These are phyloP conservation scores for Penaeus japonicus DNA, from an alignment of 1,140 invertebrate genomes.

Conservation along the genomic window DNA sequence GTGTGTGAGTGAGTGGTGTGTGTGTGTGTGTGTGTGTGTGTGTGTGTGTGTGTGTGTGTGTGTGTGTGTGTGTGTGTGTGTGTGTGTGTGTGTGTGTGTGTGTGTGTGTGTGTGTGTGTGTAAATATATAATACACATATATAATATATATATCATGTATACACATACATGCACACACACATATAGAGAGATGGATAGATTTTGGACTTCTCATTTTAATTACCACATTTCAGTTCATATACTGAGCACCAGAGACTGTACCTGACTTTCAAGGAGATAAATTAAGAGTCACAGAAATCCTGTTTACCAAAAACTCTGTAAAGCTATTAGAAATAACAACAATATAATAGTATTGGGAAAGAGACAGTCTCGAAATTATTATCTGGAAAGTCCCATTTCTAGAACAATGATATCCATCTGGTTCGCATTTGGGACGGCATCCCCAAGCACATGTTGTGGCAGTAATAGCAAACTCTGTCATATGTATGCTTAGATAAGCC, in stretches of 20 bases:
- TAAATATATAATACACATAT: too few relatives aligned
- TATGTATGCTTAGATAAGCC: conserved; percentile 11
- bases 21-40: too few relatives aligned
- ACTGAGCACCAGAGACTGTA: conserved; percentile 31
- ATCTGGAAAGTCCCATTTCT: not conserved
- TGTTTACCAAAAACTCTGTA: not conserved
- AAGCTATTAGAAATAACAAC: not conserved
- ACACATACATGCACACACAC: too few relatives aligned
- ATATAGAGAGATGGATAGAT: not conserved
- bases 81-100: too few relatives aligned
- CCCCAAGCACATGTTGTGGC: conserved; percentile 43
- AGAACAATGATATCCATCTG: conserved; percentile 21
- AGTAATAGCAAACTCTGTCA: conserved; percentile 16
- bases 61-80: too few relatives aligned
- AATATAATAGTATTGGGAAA: too few relatives aligned
- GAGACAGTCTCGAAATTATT: too few relatives aligned
- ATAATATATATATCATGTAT: too few relatives aligned
- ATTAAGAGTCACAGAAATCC: not conserved
- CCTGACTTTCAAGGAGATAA: not conserved
- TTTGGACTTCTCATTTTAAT: not conserved
- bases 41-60: too few relatives aligned
- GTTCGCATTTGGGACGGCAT: conserved; percentile 47
- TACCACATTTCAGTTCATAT: not conserved
- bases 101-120: too few relatives aligned
- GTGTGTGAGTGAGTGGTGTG: too few relatives aligned